A percentile compares a stretch with the other conserved stretches of the same genome.
Conservation (phyloP, 2,888 invertebrate genomes). For the Metalampra italica region DNA sequence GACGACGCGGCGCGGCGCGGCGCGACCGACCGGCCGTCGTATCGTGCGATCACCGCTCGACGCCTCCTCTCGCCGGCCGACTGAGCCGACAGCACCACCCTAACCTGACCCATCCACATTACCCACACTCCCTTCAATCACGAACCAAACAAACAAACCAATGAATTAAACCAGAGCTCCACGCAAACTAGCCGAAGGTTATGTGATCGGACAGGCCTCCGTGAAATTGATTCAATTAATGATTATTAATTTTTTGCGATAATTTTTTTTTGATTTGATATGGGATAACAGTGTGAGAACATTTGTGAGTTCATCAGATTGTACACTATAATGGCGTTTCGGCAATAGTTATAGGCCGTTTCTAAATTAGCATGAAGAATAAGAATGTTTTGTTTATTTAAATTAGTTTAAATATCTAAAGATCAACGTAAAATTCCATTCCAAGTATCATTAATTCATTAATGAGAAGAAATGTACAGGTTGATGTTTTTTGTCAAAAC, state of each 20-base stretch:
- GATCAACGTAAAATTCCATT: slow-evolving; percentile 1
- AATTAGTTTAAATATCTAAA: slow-evolving; percentile 9
- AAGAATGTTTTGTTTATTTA: slow-evolving; percentile 10
- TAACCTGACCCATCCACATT: slow-evolving; percentile 13
- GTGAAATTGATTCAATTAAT: slow-evolving; percentile 53
- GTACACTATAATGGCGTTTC: slow-evolving; percentile 4
- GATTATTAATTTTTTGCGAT: slow-evolving; percentile 42
- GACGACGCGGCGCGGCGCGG: slow-evolving; percentile 23
- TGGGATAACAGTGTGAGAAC: slow-evolving; percentile 39
- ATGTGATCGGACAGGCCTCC: slow-evolving; percentile 44
- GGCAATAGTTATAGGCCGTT: slow-evolving; percentile 1
- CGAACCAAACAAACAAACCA: neutral
- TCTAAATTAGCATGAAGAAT: slow-evolving; percentile 9
- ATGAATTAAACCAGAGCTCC: slow-evolving; percentile 34
- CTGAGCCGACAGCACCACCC: slow-evolving; percentile 27
- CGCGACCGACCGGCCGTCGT: slow-evolving; percentile 9
- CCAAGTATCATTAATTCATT: neutral
- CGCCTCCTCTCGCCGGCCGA: slow-evolving; percentile 36
- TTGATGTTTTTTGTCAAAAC: slow-evolving; percentile 6
- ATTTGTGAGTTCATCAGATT: slow-evolving; percentile 14
- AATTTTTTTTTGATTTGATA: slow-evolving; percentile 41
- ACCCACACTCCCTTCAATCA: neutral
- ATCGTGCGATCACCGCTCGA: slow-evolving; percentile 33
- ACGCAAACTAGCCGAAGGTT: slow-evolving; percentile 33
- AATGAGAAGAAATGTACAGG: neutral